phyloP scores from a whole-genome alignment of 2,888 invertebrate genomes.

The Muschampia plurimacula region DNA sequence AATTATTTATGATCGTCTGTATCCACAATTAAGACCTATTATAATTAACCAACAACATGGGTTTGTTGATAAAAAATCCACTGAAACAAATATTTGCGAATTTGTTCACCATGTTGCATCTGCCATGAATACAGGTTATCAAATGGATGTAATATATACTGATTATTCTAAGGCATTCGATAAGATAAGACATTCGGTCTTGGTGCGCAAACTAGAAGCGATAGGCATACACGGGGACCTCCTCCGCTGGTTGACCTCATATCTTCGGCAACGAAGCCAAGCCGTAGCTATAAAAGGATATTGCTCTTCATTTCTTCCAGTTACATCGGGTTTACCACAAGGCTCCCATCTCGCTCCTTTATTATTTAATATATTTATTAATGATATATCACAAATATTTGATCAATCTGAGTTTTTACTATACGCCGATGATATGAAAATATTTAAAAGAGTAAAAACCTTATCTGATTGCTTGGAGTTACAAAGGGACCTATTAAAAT shows the following conservation, averaged over 20 bases:
- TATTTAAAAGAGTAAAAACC: slow-evolving; percentile 17
- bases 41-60: slow-evolving; percentile 38
- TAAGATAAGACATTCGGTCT: slow-evolving; percentile 33
- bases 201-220: slow-evolving; percentile 21
- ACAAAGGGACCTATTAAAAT: slow-evolving; percentile 2
- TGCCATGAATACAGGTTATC: slow-evolving; percentile 41
- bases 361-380: slow-evolving; percentile 16
- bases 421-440: slow-evolving; percentile 23
- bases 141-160: slow-evolving; percentile 43
- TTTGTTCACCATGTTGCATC: slow-evolving; percentile 28
- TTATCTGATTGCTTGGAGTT: slow-evolving; percentile 13
- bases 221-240: slow-evolving; percentile 15
- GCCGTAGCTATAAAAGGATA: slow-evolving; percentile 5
- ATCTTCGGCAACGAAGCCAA: slow-evolving; percentile 18
- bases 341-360: slow-evolving; percentile 16
- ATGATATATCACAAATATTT: slow-evolving; percentile 13
- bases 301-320: slow-evolving; percentile 19
- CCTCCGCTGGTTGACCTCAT: slow-evolving; percentile 16
- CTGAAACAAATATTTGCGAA: slow-evolving; percentile 42
- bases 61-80: slow-evolving; percentile 39
- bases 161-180: slow-evolving; percentile 45
- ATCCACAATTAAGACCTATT: not conserved
- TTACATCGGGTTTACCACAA: slow-evolving; percentile 2
- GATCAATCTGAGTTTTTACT: not conserved
- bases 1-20: slow-evolving; percentile 9